Evolutionary conservation across 2,888 invertebrate species (phyloP).

Genomic region (Leptinotarsa peninsularis): DNA sequence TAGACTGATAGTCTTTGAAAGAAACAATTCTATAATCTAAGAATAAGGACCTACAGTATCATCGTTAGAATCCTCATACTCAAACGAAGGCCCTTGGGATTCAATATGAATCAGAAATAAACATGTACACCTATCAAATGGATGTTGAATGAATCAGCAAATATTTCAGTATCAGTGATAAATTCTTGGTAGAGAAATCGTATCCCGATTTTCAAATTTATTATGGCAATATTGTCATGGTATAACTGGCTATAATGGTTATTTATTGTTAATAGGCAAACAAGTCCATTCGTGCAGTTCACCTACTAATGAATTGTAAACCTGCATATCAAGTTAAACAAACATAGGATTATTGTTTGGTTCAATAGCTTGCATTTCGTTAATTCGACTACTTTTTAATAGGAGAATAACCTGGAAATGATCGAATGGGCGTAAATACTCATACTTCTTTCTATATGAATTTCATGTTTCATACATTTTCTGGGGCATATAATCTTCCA

Average conservation of each 20-base stretch:
- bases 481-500: too few relatives aligned
- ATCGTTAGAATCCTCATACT: too few relatives aligned
- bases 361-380: background rate
- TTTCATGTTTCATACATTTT: too few relatives aligned
- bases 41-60: too few relatives aligned
- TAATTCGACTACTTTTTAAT: background rate
- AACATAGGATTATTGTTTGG: slow-evolving; percentile 2
- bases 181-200: slow-evolving; percentile 30
- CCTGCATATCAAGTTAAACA: slow-evolving; percentile 2
- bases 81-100: too few relatives aligned
- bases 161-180: slow-evolving; percentile 18
- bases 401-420: background rate
- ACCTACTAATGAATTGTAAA: slow-evolving; percentile 20
- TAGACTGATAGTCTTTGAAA: too few relatives aligned
- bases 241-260: slow-evolving; percentile 7
- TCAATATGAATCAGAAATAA: too few relatives aligned
- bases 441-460: too few relatives aligned
- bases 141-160: background rate
- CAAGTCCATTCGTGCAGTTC: slow-evolving; percentile 13
- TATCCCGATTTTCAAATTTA: slow-evolving; percentile 26
- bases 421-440: background rate
- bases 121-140: too few relatives aligned
- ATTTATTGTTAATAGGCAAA: slow-evolving; percentile 17
- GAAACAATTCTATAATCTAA: too few relatives aligned
- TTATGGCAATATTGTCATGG: slow-evolving; percentile 28